Percentiles rank a stretch among this genome's conserved stretches.
These are phyloP conservation scores for Hirtodrosophila histrioides DNA, from an alignment of 2,888 invertebrate species.

Conservation along the genomic window DNA sequence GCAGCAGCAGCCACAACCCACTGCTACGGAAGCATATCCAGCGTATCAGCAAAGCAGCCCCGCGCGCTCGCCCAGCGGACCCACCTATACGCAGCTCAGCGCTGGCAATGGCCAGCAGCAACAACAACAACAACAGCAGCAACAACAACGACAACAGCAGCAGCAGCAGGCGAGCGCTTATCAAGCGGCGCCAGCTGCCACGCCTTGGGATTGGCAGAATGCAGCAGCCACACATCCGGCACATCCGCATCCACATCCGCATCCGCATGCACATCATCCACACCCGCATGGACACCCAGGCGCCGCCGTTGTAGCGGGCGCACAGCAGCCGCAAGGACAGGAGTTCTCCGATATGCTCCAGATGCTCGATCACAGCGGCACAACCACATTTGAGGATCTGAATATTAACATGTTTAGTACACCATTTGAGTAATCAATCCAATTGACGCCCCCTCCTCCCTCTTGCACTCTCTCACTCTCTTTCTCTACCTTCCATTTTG, in stretches of 20 bases:
- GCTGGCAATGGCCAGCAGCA: slow-evolving; percentile 86
- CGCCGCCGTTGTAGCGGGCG: slow-evolving; percentile 84
- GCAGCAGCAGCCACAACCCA: slow-evolving; percentile 85
- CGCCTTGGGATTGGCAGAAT: slow-evolving; percentile 90
- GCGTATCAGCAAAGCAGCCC: slow-evolving; percentile 89
- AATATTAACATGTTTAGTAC: slow-evolving; percentile 96
- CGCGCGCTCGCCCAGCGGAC: slow-evolving; percentile 92
- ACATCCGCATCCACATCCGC: slow-evolving; percentile 81
- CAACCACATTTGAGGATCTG: slow-evolving; percentile 94
- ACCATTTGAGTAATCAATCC: slow-evolving; percentile 87
- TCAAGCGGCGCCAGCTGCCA: slow-evolving; percentile 78
- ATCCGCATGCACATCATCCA: slow-evolving; percentile 83
- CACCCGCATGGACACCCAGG: slow-evolving; percentile 83
- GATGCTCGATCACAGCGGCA: slow-evolving; percentile 93
- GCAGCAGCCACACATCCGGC: slow-evolving; percentile 83
- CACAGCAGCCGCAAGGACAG: slow-evolving; percentile 87
- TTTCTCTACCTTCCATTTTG: neutral
- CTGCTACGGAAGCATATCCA: slow-evolving; percentile 89
- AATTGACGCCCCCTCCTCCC: neutral
- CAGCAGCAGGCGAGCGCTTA: slow-evolving; percentile 85
- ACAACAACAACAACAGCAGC: slow-evolving; percentile 81
- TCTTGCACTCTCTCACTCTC: neutral
- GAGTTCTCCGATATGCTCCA: slow-evolving; percentile 97
- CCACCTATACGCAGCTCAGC: slow-evolving; percentile 92
- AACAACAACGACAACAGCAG: slow-evolving; percentile 67